Base-by-base conservation (phyloP, 2,113 vertebrate species). In the Carollia perspicillata region DNA sequence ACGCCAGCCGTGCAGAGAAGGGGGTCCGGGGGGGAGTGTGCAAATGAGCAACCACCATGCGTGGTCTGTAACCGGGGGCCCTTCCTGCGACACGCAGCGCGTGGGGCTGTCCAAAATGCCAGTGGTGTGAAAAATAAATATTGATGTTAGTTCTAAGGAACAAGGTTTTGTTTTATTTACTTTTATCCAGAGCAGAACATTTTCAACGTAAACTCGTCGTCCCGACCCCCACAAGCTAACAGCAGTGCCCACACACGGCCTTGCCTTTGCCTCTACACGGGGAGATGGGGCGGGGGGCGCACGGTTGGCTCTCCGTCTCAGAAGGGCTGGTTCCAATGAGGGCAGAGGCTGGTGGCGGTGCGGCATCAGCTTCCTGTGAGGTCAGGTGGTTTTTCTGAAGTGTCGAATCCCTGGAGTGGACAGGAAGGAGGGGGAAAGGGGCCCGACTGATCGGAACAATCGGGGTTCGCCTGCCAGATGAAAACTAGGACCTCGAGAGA, bases 61-160 rank as follows among this genome's bases (percentile, higher is more conserved):
- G 10, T 20, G 49, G 80, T 22, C 74, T 42, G 4, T 28, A 68
- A 22, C 18, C 69, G 5, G 0, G 0, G 79, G 40, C 42, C 68
- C 66, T 71, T 60, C 5, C 80, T 74, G 80, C 33, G n/a, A 47
- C 77, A 84, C 17, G 0, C 4, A 3, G 11, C 17, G 5, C 69
- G 58, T 2, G 20, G 9, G 63, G 28, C 10, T 72, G 81, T n/a
- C 49, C 47, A 37, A 14, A 30, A n/a, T 60, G 65, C 88, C 94
- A 69, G 75, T 35, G 8, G 84, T 65, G 93, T 75, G 86, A 97
- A 98, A 95, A 96, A 55, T 95, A 97, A 98, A 98, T 93, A 96
- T 33, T 93, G 96, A 94, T n/a, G 93, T 89, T 83, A 37, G 93
- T 89, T 92, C 55, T 65, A 40, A 91, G 37, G 35, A 95, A 83